Conservation (phyloP, 1,140 invertebrate genomes). For the Drosophila watanabei region DNA sequence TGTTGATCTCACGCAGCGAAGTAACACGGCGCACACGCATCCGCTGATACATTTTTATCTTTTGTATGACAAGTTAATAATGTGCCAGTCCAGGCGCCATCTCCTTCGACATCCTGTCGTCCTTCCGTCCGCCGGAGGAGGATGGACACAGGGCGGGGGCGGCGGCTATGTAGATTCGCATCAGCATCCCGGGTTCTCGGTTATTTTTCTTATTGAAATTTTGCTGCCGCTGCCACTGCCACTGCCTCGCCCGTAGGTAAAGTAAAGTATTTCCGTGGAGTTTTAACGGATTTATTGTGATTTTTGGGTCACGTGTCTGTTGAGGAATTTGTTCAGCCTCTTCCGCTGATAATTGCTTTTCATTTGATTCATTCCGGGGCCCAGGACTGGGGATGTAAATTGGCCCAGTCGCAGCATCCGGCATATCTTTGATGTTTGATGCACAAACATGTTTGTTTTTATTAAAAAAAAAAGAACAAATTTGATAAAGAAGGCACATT, state of each 20-base stretch:
- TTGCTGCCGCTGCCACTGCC: neutral
- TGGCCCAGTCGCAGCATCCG: neutral
- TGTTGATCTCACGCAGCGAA: conserved; percentile 75
- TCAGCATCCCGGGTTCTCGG: conserved; percentile 22
- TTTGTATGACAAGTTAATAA: conserved; percentile 85
- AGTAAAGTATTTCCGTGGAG: conserved; percentile 58
- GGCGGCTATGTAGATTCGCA: conserved; percentile 9
- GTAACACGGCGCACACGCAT: conserved; percentile 68
- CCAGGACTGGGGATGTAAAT: conserved; percentile 10
- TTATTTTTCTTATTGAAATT: conserved; percentile 73
- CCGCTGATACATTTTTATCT: conserved; percentile 81
- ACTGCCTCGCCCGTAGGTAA: conserved; percentile 27
- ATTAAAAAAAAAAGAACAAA: neutral
- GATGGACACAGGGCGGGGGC: conserved; percentile 5
- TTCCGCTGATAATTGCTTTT: conserved; percentile 65
- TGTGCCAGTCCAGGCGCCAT: conserved; percentile 74
- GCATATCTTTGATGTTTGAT: conserved; percentile 18
- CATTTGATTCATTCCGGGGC: conserved; percentile 66
- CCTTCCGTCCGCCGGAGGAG: conserved; percentile 8
- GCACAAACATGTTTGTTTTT: conserved; percentile 15
- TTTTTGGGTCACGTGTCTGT: conserved; percentile 77
- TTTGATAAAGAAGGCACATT: neutral
- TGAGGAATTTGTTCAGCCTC: conserved; percentile 52
- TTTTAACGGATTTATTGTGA: conserved; percentile 81
- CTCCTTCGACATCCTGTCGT: conserved; percentile 23